Percentiles rank a stretch among this genome's conserved stretches.
Conservation (phyloP, 2,113 vertebrate species). For the Pithys albifrons region DNA sequence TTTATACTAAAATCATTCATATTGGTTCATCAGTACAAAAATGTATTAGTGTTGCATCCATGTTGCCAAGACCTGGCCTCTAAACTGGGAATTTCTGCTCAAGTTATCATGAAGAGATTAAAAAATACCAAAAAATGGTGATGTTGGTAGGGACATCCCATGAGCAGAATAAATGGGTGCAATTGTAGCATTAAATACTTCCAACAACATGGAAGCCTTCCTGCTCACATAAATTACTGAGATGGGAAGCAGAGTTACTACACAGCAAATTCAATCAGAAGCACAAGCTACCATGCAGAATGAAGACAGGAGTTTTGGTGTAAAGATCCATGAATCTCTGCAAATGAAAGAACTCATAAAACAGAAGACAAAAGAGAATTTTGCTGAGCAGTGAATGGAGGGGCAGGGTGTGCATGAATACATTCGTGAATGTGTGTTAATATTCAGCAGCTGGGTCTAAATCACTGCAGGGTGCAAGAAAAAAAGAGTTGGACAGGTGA, state of each 20-base stretch:
- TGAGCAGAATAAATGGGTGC: not conserved
- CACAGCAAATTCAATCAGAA: not conserved
- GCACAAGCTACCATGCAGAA: not conserved
- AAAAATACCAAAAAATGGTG: not conserved
- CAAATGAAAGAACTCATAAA: not conserved
- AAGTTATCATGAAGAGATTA: not conserved
- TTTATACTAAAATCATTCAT: not conserved
- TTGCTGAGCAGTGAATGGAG: not conserved
- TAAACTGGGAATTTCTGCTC: not conserved
- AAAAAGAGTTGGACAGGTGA: not conserved
- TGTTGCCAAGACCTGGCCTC: not conserved
- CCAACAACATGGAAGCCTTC: not conserved
- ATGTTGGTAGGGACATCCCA: too few species aligned
- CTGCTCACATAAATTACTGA: not conserved
- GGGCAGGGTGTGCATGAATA: not conserved
- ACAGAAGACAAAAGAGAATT: not conserved
- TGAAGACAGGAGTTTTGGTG: not conserved
- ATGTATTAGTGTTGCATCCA: accelerated
- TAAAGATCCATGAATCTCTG: not conserved
- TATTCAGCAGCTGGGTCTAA: not conserved
- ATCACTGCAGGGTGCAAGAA: not conserved
- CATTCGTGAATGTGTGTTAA: not conserved
- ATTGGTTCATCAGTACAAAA: not conserved
- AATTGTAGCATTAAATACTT: not conserved
- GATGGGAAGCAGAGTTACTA: not conserved